Percentiles rank a stretch among this genome's conserved stretches.
Conservation (phyloP, 2,888 invertebrate species). For the Saturnia pavonia region DNA sequence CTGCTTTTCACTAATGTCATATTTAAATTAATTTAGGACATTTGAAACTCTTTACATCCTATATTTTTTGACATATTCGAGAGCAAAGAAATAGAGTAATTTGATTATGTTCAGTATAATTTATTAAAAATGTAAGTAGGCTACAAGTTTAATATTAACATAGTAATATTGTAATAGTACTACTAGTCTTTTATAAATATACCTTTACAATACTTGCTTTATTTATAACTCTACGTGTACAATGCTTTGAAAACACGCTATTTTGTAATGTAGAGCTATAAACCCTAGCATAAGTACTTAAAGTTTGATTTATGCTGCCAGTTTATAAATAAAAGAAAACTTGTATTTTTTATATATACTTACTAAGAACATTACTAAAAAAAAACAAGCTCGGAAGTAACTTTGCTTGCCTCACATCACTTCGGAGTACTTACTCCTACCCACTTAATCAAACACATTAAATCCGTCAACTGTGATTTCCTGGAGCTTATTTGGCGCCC, state of each 20-base stretch:
- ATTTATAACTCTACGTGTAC: slow-evolving; percentile 9
- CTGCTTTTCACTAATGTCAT: no score
- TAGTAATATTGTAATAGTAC: background rate
- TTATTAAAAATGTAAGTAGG: background rate
- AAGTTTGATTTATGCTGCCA: background rate
- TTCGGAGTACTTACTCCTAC: slow-evolving; percentile 33
- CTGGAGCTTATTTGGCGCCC: slow-evolving; percentile 28
- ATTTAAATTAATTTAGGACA: no score
- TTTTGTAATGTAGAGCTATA: slow-evolving; percentile 7
- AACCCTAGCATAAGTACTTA: slow-evolving; percentile 6
- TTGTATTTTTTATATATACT: background rate
- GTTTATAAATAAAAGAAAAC: background rate
- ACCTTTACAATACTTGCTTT: background rate
- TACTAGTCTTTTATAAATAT: background rate
- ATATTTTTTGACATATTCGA: no score
- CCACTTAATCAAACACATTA: slow-evolving; percentile 44
- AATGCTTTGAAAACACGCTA: slow-evolving; percentile 15
- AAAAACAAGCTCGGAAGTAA: background rate
- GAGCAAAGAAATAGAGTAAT: no score
- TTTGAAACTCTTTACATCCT: no score
- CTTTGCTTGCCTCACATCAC: slow-evolving; percentile 19
- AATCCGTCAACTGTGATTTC: slow-evolving; percentile 50
- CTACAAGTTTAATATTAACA: background rate
- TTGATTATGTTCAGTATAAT: no score
- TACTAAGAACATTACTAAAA: background rate